Conservation (phyloP, 2,113 vertebrate genomes). For the Coptodon rendalli region DNA sequence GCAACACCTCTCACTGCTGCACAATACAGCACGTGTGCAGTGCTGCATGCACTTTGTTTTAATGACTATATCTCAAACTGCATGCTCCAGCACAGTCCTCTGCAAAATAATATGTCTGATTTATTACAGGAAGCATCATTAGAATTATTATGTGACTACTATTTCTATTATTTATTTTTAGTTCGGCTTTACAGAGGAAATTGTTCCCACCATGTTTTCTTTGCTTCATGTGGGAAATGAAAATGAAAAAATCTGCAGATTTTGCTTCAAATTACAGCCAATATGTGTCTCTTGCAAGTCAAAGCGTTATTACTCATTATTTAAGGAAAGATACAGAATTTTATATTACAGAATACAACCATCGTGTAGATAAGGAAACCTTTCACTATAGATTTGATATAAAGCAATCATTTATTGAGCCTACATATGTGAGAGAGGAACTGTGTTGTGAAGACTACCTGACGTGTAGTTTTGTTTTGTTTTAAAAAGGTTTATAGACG, state of each 20-base stretch:
- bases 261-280: background rate
- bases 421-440: background rate
- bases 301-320: background rate
- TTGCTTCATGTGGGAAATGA: background rate
- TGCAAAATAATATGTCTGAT: background rate
- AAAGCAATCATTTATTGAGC: background rate
- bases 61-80: background rate
- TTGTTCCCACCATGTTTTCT: background rate
- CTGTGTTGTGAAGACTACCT: background rate
- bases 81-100: background rate
- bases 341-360: background rate
- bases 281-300: background rate
- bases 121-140: background rate
- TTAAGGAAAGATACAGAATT: background rate
- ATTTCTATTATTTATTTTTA: background rate
- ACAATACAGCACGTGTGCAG: background rate
- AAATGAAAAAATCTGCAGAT: background rate
- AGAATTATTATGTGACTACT: background rate
- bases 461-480: background rate
- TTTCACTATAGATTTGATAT: accelerated
- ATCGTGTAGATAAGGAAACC: background rate
- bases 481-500: background rate
- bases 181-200: background rate
- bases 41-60: background rate
- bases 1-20: background rate